These are phyloP conservation scores for Thermophis baileyi DNA, from an alignment of 2,113 vertebrate genomes.

Conservation along the genomic window DNA sequence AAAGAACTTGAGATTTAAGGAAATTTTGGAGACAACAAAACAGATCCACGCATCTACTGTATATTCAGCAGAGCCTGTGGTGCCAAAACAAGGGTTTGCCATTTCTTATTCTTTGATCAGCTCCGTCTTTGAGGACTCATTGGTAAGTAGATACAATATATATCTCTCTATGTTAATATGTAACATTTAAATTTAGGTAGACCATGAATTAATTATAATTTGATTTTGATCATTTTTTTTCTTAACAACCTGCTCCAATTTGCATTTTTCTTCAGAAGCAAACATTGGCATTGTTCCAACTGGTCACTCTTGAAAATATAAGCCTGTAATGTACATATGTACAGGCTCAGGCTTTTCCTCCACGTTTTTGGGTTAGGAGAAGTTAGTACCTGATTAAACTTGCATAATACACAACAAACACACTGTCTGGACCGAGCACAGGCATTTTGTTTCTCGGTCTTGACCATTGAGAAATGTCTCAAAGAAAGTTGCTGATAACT, in stretches of 20 bases:
- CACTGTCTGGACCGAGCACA: constrained; percentile 28
- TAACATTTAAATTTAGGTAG: neutral
- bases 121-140: neutral
- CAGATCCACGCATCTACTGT: neutral
- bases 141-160: neutral
- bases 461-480: constrained; percentile 8
- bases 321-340: neutral
- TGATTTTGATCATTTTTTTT: neutral
- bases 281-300: neutral
- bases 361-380: neutral
- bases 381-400: neutral
- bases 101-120: neutral
- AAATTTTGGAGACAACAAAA: neutral
- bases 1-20: neutral
- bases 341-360: neutral
- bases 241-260: neutral
- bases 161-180: neutral
- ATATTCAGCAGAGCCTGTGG: neutral
- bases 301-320: neutral
- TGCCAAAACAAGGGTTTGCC: neutral
- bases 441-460: constrained; percentile 7
- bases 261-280: neutral
- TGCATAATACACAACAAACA: neutral
- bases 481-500: neutral
- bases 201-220: neutral